These are phyloP conservation scores for Tetragnatha montana DNA, from an alignment of 2,888 invertebrate species.

Conservation along the genomic window DNA sequence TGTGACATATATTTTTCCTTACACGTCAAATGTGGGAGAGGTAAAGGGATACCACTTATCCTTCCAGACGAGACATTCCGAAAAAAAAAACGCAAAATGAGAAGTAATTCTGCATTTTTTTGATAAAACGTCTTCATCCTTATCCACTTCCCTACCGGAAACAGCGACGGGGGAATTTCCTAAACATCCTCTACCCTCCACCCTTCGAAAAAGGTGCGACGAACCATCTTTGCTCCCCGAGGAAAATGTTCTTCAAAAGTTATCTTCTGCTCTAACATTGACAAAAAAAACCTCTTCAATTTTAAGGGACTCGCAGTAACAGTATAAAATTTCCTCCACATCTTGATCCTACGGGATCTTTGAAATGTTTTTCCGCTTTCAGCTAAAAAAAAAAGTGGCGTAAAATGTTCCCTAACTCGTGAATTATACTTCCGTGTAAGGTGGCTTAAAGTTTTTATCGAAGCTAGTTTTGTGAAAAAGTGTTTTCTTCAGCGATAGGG, in stretches of 20 bases:
- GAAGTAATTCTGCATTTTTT: neutral
- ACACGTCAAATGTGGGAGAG: too few species aligned
- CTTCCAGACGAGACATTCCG: neutral
- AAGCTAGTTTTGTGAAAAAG: neutral
- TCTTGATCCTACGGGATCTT: neutral
- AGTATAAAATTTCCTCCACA: neutral
- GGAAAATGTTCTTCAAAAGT: neutral
- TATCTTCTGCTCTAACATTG: neutral
- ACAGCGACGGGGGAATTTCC: neutral
- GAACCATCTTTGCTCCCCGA: neutral
- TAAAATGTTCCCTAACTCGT: slow-evolving; percentile 4
- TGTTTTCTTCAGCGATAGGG: neutral
- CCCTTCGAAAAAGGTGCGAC: neutral
- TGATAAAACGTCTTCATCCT: neutral
- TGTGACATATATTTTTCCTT: too few species aligned
- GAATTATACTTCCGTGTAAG: neutral
- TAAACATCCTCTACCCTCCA: neutral
- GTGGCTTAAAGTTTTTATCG: neutral
- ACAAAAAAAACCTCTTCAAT: neutral
- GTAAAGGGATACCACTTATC: neutral
- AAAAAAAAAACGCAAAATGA: neutral
- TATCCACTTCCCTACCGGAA: neutral
- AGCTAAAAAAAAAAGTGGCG: neutral
- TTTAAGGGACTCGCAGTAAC: neutral
- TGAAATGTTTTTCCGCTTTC: neutral